Evolutionary conservation across 2,888 invertebrate genomes (phyloP).

Genomic region (Ditula angustiorana): DNA sequence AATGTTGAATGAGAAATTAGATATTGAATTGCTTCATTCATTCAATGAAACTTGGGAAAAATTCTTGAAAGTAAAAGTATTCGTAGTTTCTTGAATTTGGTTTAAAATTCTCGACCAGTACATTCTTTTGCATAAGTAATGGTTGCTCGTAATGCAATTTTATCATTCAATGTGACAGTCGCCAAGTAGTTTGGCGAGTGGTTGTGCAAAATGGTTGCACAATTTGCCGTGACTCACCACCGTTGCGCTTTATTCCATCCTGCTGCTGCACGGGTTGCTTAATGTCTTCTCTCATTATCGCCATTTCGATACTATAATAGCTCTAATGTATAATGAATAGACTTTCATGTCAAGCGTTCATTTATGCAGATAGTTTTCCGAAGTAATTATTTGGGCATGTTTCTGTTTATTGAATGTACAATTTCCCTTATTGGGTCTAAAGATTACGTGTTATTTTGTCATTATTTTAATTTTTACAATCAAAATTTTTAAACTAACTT

Average conservation of each 20-base stretch:
- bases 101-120: no score
- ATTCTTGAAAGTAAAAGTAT: no score
- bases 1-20: no score
- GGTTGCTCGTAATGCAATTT: constrained; percentile 47
- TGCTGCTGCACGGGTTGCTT: constrained; percentile 60
- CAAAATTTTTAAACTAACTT: neutral
- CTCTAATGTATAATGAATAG: constrained; percentile 24
- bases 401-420: no score
- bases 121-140: constrained; percentile 32
- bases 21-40: no score
- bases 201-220: constrained; percentile 77
- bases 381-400: no score
- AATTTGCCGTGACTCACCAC: constrained; percentile 73
- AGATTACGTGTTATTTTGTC: no score
- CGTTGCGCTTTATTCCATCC: constrained; percentile 68
- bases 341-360: neutral
- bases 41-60: no score
- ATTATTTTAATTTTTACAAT: no score
- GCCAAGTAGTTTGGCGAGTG: constrained; percentile 58
- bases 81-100: no score
- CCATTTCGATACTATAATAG: constrained; percentile 47
- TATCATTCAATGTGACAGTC: constrained; percentile 60
- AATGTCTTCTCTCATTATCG: constrained; percentile 65
- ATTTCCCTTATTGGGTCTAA: no score
- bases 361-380: neutral